These are phyloP conservation scores for Sterna hirundo DNA, from an alignment of 2,113 vertebrate species.

Conservation along the genomic window DNA sequence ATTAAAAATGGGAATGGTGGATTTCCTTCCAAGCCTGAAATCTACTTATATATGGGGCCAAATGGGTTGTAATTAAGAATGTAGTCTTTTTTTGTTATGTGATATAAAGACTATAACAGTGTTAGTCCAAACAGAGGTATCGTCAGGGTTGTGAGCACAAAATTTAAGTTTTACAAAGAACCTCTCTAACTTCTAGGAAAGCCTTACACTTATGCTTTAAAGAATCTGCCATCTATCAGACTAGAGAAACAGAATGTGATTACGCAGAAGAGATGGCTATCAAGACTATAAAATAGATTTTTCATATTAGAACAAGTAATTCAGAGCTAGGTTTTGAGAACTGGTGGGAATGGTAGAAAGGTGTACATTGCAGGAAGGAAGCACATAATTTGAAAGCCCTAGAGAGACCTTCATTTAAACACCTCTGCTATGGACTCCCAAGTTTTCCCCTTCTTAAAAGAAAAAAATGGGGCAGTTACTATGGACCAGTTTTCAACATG, in stretches of 20 bases:
- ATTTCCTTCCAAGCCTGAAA: not conserved
- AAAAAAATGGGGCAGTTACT: not conserved
- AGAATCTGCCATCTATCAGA: not conserved
- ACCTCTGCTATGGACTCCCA: not conserved
- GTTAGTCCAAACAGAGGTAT: not conserved
- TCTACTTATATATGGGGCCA: not conserved
- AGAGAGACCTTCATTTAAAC: not conserved
- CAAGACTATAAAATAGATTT: not conserved
- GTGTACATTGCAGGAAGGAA: not conserved
- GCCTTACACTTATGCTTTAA: not conserved
- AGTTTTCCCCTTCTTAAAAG: not conserved
- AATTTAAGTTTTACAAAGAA: not conserved
- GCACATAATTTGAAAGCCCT: not conserved
- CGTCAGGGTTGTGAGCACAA: not conserved
- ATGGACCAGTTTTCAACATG: not conserved
- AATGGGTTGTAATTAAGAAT: not conserved
- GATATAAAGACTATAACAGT: not conserved
- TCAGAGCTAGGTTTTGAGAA: not conserved
- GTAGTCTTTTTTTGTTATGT: not conserved
- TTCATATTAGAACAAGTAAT: not conserved
- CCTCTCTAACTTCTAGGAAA: not conserved
- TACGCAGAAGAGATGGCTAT: not conserved
- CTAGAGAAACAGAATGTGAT: not conserved
- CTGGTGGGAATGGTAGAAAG: not conserved
- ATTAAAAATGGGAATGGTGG: not conserved